These are phyloP conservation scores for Drosophila mimetica DNA, from an alignment of 2,888 invertebrate species.

Conservation along the genomic window DNA sequence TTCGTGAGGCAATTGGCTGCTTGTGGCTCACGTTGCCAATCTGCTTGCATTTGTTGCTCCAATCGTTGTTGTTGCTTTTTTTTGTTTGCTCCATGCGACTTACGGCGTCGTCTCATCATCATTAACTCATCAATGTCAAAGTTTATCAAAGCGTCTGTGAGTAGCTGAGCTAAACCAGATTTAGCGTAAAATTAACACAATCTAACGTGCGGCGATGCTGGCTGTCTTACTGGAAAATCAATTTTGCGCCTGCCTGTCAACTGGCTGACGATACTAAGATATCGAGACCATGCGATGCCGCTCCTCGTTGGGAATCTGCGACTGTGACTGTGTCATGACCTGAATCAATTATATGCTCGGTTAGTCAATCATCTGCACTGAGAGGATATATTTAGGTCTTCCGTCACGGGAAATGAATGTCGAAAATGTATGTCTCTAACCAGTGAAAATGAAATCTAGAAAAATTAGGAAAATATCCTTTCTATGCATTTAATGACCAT, in stretches of 20 bases:
- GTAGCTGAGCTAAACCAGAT: slow-evolving; percentile 67
- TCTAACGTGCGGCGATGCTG: slow-evolving; percentile 59
- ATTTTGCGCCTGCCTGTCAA: slow-evolving; percentile 65
- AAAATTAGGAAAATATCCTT: too few species aligned
- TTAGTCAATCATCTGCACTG: slow-evolving; percentile 42
- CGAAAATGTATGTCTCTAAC: too few species aligned
- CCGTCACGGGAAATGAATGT: too few species aligned
- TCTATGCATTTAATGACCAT: too few species aligned
- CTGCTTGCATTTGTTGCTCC: slow-evolving; percentile 50
- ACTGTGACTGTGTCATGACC: slow-evolving; percentile 38
- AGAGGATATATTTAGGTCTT: not conserved
- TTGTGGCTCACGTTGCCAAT: slow-evolving; percentile 41
- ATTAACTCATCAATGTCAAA: slow-evolving; percentile 81
- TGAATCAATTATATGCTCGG: slow-evolving; percentile 74
- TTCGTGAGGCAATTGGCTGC: too few species aligned
- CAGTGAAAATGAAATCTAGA: too few species aligned
- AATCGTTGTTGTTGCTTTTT: slow-evolving; percentile 2
- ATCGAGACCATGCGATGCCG: slow-evolving; percentile 2
- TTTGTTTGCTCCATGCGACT: slow-evolving; percentile 19
- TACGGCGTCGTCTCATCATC: slow-evolving; percentile 64
- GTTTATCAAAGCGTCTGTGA: slow-evolving; percentile 68
- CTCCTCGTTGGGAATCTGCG: slow-evolving; percentile 12
- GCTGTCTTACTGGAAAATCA: slow-evolving; percentile 71
- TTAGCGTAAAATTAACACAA: slow-evolving; percentile 79
- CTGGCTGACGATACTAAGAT: slow-evolving; percentile 44